Evolutionary conservation across 2,797 vertebrate genomes (phyloP), one percentile per base, ranked within the genome.

Genomic region (Galago senegalensis): DNA sequence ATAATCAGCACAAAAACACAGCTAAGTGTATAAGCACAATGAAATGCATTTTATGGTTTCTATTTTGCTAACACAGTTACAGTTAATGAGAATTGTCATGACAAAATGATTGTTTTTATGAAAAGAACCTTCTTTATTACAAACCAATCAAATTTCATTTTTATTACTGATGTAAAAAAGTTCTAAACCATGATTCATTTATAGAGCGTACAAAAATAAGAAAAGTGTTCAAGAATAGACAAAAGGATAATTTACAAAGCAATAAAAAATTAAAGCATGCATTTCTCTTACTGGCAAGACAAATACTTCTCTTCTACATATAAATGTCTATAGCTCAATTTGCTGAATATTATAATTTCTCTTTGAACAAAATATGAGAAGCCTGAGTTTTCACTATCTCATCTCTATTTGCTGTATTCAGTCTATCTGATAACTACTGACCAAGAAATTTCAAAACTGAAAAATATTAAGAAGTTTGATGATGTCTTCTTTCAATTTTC

Each of bases 101-200:
- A 97, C 73, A 97, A 97, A 97, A 94, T 11, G 0, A 95, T 61
- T 40, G 37, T 88, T 96, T 97, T 97, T 95, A 96, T 83, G 85
- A 97, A 97, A 94, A 97, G 86, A 94, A 91, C 12, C n/a, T 91
- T 95, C 5, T 93, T 97, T 27, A 80, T 43, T 73, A 97, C 96
- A 97, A 98, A 88, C 75, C 92, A 97, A 97, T 97, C 58, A 98
- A 98, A 97, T 97, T 96, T 97, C 80, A 96, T 89, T 98, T 98
- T 97, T 97, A 98, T 96, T 97, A 97, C 94, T 75, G 84, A 96
- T 58, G 69, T 40, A 98, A 97, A 98, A 98, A 92, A 96, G 49
- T 97, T 97, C 82, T 97, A 85, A 93, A 34, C 88, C 96, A 94
- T 97, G 82, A 97, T 96, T 97, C 31, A 92, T 86, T 97, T 94